phyloP scores from a whole-genome alignment of 2,888 invertebrate species.

The Torymus auratus region DNA sequence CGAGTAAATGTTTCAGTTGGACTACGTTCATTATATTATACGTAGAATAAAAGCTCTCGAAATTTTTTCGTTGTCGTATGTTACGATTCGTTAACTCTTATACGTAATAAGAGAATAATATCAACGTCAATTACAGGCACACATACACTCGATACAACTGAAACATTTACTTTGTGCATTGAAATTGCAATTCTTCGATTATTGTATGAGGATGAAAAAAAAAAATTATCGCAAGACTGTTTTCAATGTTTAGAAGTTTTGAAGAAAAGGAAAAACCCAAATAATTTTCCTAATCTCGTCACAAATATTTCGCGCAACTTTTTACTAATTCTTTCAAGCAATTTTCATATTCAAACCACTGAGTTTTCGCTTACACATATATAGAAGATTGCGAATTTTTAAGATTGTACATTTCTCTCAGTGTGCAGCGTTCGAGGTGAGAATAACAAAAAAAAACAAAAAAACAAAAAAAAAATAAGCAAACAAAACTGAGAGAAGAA shows the following conservation, averaged over 20 bases:
- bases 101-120: conserved; percentile 32
- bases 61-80: conserved; percentile 16
- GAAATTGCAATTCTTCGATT: conserved; percentile 51
- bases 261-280: conserved; percentile 42
- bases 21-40: conserved; percentile 12
- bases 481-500: conserved; percentile 52
- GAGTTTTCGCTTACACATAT: conserved; percentile 51
- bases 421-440: conserved; percentile 42
- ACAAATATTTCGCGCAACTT: conserved; percentile 58
- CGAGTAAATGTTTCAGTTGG: conserved; percentile 53
- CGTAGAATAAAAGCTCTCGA: conserved; percentile 18
- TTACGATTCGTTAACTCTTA: conserved; percentile 26
- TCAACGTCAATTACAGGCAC: conserved; percentile 52
- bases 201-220: conserved; percentile 12
- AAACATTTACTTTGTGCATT: conserved; percentile 54
- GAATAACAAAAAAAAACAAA: no score
- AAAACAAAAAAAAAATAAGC: no score
- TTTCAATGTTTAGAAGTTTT: conserved; percentile 56
- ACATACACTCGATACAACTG: conserved; percentile 18
- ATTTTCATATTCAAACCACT: conserved; percentile 52
- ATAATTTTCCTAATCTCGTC: conserved; percentile 55
- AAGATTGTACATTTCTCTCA: conserved; percentile 52
- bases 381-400: conserved; percentile 50
- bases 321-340: conserved; percentile 52
- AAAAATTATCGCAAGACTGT: conserved; percentile 57